Evolutionary conservation across 92 coral and sea anemone species (phyloP), one percentile per base, ranked within the genome.

Genomic region (Actinostola sp.): DNA sequence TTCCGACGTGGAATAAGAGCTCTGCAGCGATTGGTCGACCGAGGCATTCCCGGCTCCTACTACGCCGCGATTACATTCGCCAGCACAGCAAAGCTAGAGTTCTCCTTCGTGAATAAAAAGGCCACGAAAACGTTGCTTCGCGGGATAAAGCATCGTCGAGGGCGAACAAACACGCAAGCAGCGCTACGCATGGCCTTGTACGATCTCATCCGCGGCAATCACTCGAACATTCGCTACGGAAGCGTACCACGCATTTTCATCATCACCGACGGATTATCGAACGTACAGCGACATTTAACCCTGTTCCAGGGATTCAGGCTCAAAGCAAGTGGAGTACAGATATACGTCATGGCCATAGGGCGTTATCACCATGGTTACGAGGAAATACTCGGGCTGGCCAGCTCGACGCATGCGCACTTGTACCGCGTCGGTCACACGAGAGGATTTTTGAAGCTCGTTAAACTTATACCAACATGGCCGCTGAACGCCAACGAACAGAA

Each of bases 61-160:
- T 81, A 80, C 48, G 86, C 86, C 1, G 84, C 91, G 15, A 81
- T 86, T 25, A 75, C 71, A 57, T 86, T 46, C 80, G 82, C 91
- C 11, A 59, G 44, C 30, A 35, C 34, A 30, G 91, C 91, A 6
- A 44, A 24, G 21, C 23, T 86, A 7, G 67, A 80, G 57, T 86
- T 86, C 72, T 28, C 29, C 13, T 86, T 86, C 43, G 25, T 62
- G 41, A 34, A 59, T 7, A 36, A 56, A 32, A 24, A 63, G 16
- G 68, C 59, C 13, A 84, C 91, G 5, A 62, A 35, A 28, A n/a
- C 19, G 59, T 45, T 81, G 8, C 24, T 83, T 39, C 35, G 46
- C 24, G 23, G 61, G 14, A 61, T 83, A 0, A 33, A 73, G 42
- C 71, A 61, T 41, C 78, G 71, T 12, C 73, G 73, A 2, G 88